phyloP scores from a whole-genome alignment of 2,888 invertebrate genomes.

The Dynastes maya region DNA sequence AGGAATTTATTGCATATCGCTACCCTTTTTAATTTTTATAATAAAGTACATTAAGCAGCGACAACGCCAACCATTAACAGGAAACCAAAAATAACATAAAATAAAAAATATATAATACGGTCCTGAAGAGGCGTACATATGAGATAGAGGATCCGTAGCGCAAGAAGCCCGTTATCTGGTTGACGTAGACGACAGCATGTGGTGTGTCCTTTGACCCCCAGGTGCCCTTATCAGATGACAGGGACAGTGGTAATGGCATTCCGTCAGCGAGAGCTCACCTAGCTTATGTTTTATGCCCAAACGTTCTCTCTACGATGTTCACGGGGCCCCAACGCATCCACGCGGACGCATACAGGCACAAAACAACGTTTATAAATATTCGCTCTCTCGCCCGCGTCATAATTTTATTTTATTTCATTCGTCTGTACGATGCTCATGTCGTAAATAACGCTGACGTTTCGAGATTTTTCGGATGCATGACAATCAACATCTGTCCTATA shows the following conservation, averaged over 20 bases:
- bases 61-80: background rate
- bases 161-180: slow-evolving; percentile 51
- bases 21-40: slow-evolving; percentile 10
- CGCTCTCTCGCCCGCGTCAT: slow-evolving; percentile 57
- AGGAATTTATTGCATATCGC: too few species aligned
- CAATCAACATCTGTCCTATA: slow-evolving; percentile 37
- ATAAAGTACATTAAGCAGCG: slow-evolving; percentile 9
- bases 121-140: slow-evolving; percentile 30
- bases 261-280: slow-evolving; percentile 57
- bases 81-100: slow-evolving; percentile 10
- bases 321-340: slow-evolving; percentile 48
- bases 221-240: slow-evolving; percentile 67
- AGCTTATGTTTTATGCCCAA: slow-evolving; percentile 54
- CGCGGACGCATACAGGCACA: slow-evolving; percentile 42
- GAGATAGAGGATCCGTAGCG: slow-evolving; percentile 46
- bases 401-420: slow-evolving; percentile 61
- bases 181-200: slow-evolving; percentile 63
- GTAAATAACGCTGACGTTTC: slow-evolving; percentile 46
- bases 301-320: slow-evolving; percentile 44
- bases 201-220: slow-evolving; percentile 66
- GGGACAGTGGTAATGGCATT: slow-evolving; percentile 69
- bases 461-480: slow-evolving; percentile 35
- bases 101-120: slow-evolving; percentile 36
- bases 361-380: slow-evolving; percentile 57
- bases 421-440: slow-evolving; percentile 59